Evolutionary conservation across 2,113 vertebrate species (phyloP).

Genomic region (Poeciliopsis occidentalis): DNA sequence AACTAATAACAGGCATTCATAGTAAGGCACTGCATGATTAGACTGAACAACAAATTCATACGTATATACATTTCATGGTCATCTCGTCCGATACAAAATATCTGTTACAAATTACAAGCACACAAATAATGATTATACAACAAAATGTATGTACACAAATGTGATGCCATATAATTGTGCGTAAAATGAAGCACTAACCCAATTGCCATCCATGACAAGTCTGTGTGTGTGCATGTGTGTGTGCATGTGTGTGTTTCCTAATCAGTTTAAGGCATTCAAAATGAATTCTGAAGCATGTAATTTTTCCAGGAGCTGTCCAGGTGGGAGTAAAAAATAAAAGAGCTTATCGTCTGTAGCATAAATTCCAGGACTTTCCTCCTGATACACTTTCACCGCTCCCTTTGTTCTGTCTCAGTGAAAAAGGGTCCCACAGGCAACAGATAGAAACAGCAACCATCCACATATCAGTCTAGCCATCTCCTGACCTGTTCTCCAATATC

Average conservation of each 20-base stretch:
- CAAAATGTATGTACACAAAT: conserved; percentile 53
- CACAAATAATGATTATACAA: conserved; percentile 48
- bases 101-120: conserved; percentile 47
- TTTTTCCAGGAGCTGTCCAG: conserved; percentile 32
- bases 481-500: conserved; percentile 70
- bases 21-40: conserved; percentile 49
- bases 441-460: conserved; percentile 71
- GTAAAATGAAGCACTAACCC: conserved; percentile 44
- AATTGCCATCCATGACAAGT: conserved; percentile 36
- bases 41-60: conserved; percentile 31
- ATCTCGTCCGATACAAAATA: conserved; percentile 19
- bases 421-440: conserved; percentile 67
- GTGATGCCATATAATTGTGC: conserved; percentile 67
- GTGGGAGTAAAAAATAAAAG: conserved; percentile 35
- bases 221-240: conserved; percentile 1
- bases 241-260: background rate
- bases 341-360: conserved; percentile 50
- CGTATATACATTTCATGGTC: conserved; percentile 25
- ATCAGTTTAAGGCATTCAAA: conserved; percentile 33
- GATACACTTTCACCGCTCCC: conserved; percentile 48
- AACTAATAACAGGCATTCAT: conserved; percentile 42
- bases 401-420: conserved; percentile 51
- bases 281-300: conserved; percentile 19
- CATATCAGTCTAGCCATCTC: conserved; percentile 62
- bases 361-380: conserved; percentile 30